Conservation (phyloP, 2,113 vertebrate genomes). For the Raphicerus campestris region DNA sequence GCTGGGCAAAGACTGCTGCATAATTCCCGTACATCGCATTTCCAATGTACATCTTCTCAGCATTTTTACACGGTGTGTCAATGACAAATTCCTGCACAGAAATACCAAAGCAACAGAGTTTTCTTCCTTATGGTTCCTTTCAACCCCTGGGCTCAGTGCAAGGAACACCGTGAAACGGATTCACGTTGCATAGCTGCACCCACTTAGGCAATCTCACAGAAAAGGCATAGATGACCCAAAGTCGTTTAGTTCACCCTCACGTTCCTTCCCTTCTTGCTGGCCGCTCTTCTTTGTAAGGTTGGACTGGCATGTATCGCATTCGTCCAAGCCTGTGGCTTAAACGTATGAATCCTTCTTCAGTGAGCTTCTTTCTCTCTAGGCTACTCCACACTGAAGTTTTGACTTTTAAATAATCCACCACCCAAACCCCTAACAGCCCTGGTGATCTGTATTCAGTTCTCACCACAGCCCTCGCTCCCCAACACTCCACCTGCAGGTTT, state of each 20-base stretch:
- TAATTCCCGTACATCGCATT: constrained; percentile 74
- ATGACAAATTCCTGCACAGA: constrained; percentile 78
- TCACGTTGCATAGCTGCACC: fast-evolving
- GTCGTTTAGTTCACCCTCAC: neutral
- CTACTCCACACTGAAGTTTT: neutral
- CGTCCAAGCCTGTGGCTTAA: neutral
- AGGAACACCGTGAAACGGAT: fast-evolving
- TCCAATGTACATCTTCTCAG: constrained; percentile 78
- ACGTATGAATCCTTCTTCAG: neutral
- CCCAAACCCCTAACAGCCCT: neutral
- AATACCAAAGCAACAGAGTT: neutral
- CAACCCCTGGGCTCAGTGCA: neutral
- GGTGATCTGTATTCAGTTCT: neutral
- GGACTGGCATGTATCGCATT: neutral
- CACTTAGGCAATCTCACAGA: neutral
- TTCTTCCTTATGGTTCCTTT: neutral
- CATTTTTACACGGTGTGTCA: constrained; percentile 67
- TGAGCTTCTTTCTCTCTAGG: neutral
- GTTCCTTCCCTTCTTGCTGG: neutral
- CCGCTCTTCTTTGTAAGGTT: neutral
- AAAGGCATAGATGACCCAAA: neutral
- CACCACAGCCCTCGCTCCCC: neutral
- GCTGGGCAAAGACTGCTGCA: constrained; percentile 76
- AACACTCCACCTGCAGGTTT: neutral
- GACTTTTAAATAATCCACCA: neutral